Evolutionary conservation across 2,888 invertebrate genomes (phyloP).

Genomic region (Scaptomyza reducta): DNA sequence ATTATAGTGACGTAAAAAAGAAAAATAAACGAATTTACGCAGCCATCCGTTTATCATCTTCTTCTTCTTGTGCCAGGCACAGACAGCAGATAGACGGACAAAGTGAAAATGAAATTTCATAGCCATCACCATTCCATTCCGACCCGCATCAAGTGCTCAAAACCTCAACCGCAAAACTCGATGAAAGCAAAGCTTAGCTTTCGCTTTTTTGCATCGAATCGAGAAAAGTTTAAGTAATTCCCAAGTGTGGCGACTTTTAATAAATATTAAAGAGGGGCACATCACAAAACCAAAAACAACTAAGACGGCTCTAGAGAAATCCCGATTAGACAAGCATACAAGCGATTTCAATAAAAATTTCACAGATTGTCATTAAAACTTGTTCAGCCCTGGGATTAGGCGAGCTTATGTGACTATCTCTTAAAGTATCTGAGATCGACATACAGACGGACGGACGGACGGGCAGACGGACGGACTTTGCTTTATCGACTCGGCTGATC

Average conservation of each 20-base stretch:
- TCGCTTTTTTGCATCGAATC: constrained; percentile 35
- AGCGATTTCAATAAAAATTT: too few relatives aligned
- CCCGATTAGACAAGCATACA: too few relatives aligned
- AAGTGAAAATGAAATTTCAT: constrained; percentile 3
- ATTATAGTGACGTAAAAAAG: constrained; percentile 70
- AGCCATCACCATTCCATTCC: neutral
- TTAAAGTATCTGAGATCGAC: too few relatives aligned
- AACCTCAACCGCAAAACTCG: constrained; percentile 28
- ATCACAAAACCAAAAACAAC: too few relatives aligned
- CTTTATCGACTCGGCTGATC: too few relatives aligned
- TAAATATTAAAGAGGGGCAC: constrained; percentile 75
- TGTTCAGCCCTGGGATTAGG: too few relatives aligned
- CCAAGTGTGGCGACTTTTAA: constrained; percentile 72
- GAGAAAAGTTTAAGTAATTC: constrained; percentile 38
- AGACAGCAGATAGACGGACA: constrained; percentile 9
- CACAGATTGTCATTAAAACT: too few relatives aligned
- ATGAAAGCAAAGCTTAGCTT: constrained; percentile 48
- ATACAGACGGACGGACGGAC: too few relatives aligned
- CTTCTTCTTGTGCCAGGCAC: too few relatives aligned
- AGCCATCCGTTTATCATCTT: constrained; percentile 30
- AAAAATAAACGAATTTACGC: constrained; percentile 59
- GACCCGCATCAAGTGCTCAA: constrained; percentile 14
- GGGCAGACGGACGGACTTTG: too few relatives aligned
- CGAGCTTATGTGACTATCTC: too few relatives aligned
- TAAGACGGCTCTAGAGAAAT: too few relatives aligned